Evolutionary conservation across 2,113 vertebrate species (phyloP).

Genomic region (Seriola dumerili): DNA sequence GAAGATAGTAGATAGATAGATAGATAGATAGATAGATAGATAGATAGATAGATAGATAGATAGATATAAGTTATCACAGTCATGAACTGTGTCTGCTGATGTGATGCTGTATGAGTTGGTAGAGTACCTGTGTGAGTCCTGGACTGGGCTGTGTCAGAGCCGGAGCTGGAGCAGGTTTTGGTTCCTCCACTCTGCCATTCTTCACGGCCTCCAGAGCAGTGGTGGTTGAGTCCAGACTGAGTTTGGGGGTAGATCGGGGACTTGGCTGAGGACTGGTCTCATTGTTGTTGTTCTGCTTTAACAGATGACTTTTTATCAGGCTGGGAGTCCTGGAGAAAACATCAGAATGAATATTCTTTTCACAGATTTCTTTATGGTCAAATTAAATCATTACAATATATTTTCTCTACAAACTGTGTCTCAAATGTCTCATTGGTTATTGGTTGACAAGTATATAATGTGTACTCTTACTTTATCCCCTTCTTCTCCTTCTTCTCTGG

Average conservation of each 20-base stretch:
- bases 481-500: conserved; percentile 94
- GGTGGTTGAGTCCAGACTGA: conserved; percentile 77
- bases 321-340: conserved; percentile 77
- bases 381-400: too few relatives aligned
- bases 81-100: too few relatives aligned
- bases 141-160: conserved; percentile 66
- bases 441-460: too few relatives aligned
- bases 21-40: too few relatives aligned
- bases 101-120: too few relatives aligned
- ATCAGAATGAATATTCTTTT: too few relatives aligned
- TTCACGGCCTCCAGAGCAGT: conserved; percentile 85
- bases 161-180: conserved; percentile 70
- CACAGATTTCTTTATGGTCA: too few relatives aligned
- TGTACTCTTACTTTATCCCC: conserved; percentile 82
- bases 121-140: conserved; percentile 69
- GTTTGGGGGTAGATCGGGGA: conserved; percentile 81
- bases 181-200: conserved; percentile 90
- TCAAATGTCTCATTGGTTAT: too few relatives aligned
- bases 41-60: not conserved
- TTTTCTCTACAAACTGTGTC: too few relatives aligned
- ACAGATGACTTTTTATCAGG: conserved; percentile 89
- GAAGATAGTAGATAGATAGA: too few relatives aligned
- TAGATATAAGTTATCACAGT: too few relatives aligned
- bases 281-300: conserved; percentile 92
- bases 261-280: conserved; percentile 80